Evolutionary conservation across 2,113 vertebrate species (phyloP).

Genomic region (Tenebrosternarchus preto): DNA sequence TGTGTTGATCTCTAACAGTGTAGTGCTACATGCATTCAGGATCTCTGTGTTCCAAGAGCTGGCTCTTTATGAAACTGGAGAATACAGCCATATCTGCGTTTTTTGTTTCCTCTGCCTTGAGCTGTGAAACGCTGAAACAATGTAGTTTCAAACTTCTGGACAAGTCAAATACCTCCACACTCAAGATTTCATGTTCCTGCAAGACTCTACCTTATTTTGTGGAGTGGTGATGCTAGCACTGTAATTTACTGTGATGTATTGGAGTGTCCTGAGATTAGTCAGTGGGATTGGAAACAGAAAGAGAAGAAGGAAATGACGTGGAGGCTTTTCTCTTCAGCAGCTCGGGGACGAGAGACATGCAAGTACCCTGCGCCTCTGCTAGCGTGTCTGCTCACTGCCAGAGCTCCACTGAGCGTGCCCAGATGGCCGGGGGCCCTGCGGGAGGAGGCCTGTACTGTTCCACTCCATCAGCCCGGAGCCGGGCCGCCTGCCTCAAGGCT

Average conservation of each 20-base stretch:
- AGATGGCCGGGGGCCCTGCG: slow-evolving; percentile 44
- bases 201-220: slow-evolving; percentile 23
- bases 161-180: slow-evolving; percentile 2
- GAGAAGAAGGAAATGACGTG: neutral
- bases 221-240: slow-evolving; percentile 3
- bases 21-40: too few species aligned
- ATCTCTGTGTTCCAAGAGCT: neutral
- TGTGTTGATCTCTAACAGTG: neutral
- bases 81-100: neutral
- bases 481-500: slow-evolving; percentile 29
- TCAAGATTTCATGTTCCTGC: slow-evolving; percentile 4
- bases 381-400: slow-evolving; percentile 39
- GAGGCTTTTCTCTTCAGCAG: neutral
- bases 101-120: neutral
- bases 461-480: slow-evolving; percentile 48
- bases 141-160: too few species aligned
- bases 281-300: neutral
- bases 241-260: neutral
- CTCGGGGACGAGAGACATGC: slow-evolving; percentile 31
- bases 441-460: slow-evolving; percentile 42
- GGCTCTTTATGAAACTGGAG: neutral
- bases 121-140: neutral
- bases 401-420: slow-evolving; percentile 42
- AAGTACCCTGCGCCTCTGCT: slow-evolving; percentile 30
- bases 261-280: slow-evolving; percentile 6